Base-by-base conservation (phyloP, 2,888 invertebrate species). In the Dasypogon diadema region DNA sequence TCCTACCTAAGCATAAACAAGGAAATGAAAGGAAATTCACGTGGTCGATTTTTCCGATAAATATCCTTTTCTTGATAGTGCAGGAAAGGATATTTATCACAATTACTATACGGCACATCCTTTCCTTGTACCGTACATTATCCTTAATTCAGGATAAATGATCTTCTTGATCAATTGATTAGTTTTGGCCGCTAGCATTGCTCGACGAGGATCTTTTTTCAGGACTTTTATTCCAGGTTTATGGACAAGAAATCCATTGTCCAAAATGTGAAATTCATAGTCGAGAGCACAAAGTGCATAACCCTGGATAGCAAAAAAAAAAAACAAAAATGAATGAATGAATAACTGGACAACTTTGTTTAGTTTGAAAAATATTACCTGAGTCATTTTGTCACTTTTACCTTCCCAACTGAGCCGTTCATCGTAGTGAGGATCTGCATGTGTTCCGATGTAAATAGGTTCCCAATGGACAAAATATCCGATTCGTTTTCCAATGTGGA, bases 381-480 rank as follows among this genome's bases (percentile, higher is more conserved):
- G 97, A 77, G 96, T 94, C 96, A 97, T 97, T 88, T 97, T 97
- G 86, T 97, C 97, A 85, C 94, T 93, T 86, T 95, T 95, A 54
- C 97, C 97, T 84, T 97, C 96, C 96, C 97, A 97, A 84, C 94
- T 95, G 77, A 97, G 90, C 82, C 96, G 89, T 84, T 97, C 96
- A 80, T 97, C 97, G 84, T 97, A 97, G 79, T 93, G 88, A 0
- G 96, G 96, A 82, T 96, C 96, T 18, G 90, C 88, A 85, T 96
- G 92, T 0, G 96, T 96, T 16, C 97, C 96, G 77, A 97, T 95
- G 83, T 93, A 97, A 80, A 97, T 96, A 8, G 97, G 97, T 86
- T 97, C 97, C 97, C 97, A 97, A 84, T 94, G 93, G 30, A 92
- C 89, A 84, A 90, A 93, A 81, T 90, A 90, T 12, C 93, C 93